Evolutionary conservation across 2,113 vertebrate species (phyloP), one percentile per base, ranked within the genome.

Genomic region (Heteronetta atricapilla): DNA sequence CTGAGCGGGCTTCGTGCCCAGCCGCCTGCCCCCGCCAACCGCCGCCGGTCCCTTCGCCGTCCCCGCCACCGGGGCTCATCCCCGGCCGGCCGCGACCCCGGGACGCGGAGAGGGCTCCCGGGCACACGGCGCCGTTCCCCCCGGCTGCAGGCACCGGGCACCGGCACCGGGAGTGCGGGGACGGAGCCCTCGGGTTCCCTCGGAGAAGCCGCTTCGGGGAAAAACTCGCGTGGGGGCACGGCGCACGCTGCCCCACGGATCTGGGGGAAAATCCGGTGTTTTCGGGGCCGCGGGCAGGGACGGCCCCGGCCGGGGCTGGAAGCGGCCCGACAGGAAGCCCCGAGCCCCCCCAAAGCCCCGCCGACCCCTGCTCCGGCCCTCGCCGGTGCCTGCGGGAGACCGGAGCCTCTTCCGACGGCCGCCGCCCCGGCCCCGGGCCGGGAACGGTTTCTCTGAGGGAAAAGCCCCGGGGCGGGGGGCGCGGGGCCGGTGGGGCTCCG

Each of bases 361-460:
- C 5, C 6, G 56, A 3, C 9, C 33, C 69, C 31, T 17, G 38
- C 20, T 59, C 44, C 34, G n/a, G 17, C 12, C 0, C 31, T 21
- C 50, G 33, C 44, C 8, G 34, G 20, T 67, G 21, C 21, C 52
- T 13, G 22, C 15, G 1, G 11, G 55, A 38, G 28, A 18, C 36
- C 17, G 48, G 50, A 78, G 48, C 31, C 62, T 75, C 87, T 95
- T 95, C 90, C 90, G 93, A 94, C 90, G 90, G 90, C 90, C 75
- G 40, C 5, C 23, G 21, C 29, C 62, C 62, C 28, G 60, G 22
- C 60, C 25, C 38, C 60, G 60, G 60, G 60, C 38, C 25, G 25
- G 60, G 60, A 63, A 38, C 36, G 60, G 15, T 63, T 63, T 63
- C 16, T 36, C 23, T 26, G 36, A 10, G 16, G 34, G 36, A 38